Percentiles rank a stretch among this genome's conserved stretches.
phyloP scores from a whole-genome alignment of 2,888 invertebrate genomes.

The Scrobipalpa costella region DNA sequence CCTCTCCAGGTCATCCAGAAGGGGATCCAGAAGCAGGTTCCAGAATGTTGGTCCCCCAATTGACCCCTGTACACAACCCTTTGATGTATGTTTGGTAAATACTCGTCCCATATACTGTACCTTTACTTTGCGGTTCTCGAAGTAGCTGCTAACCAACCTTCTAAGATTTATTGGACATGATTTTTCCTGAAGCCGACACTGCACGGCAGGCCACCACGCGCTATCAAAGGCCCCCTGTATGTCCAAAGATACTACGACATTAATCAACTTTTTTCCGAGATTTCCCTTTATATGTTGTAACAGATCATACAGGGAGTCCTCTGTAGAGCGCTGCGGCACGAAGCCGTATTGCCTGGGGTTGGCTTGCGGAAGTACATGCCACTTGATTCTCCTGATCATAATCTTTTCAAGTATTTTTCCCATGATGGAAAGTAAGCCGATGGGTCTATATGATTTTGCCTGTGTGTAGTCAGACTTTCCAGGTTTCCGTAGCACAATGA shows the following conservation, averaged over 20 bases:
- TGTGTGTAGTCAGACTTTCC: background rate
- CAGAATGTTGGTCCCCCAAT: too few species aligned
- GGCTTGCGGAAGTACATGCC: background rate
- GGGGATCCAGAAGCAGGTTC: too few species aligned
- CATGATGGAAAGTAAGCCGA: background rate
- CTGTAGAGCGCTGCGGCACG: conserved; percentile 15
- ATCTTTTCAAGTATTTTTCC: conserved; percentile 12
- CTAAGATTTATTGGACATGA: conserved; percentile 28
- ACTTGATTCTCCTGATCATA: background rate
- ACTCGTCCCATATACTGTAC: too few species aligned
- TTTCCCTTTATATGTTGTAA: conserved; percentile 11
- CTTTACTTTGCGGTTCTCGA: background rate
- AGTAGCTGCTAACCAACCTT: conserved; percentile 23
- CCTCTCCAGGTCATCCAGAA: too few species aligned
- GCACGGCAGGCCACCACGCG: conserved; percentile 32
- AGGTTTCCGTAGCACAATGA: background rate
- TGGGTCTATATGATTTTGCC: conserved; percentile 5
- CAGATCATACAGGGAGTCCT: conserved; percentile 22
- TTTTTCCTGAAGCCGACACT: conserved; percentile 17
- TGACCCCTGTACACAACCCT: too few species aligned
- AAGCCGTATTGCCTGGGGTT: conserved; percentile 6
- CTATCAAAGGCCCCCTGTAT: background rate
- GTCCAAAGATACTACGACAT: background rate
- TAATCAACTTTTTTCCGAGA: background rate
- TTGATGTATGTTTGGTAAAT: too few species aligned